These are phyloP conservation scores for Nestor notabilis DNA, from an alignment of 2,113 vertebrate species.

Conservation along the genomic window DNA sequence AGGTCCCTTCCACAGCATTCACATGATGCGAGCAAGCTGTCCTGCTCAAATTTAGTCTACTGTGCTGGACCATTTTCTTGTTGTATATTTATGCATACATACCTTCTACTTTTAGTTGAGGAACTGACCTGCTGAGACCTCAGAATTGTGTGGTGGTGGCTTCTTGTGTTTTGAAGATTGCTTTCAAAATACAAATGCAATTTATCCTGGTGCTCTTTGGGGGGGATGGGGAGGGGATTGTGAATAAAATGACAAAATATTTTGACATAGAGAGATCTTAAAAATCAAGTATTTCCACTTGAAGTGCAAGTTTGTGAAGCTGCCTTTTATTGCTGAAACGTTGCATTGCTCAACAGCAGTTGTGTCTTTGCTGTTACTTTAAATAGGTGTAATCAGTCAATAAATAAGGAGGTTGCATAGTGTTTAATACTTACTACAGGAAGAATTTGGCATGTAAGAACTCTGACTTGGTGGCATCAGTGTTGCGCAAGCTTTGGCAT, in stretches of 20 bases:
- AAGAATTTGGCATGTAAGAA: neutral
- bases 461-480: neutral
- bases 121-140: neutral
- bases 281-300: neutral
- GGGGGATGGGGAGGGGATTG: neutral
- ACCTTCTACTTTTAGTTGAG: neutral
- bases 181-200: neutral
- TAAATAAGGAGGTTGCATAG: conserved; percentile 56
- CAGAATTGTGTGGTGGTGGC: neutral
- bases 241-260: neutral
- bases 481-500: conserved; percentile 6
- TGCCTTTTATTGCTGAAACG: neutral
- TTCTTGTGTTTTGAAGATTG: neutral
- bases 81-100: neutral
- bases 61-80: neutral
- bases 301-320: neutral
- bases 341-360: conserved; percentile 60
- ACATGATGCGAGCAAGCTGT: neutral
- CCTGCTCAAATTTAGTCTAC: neutral
- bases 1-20: neutral
- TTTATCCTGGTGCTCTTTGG: neutral
- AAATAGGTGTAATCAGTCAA: conserved; percentile 59
- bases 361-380: conserved; percentile 64
- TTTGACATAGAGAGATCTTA: neutral
- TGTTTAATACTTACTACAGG: conserved; percentile 23